Conservation (phyloP, 2,113 vertebrate species). For the Edolisoma coerulescens region DNA sequence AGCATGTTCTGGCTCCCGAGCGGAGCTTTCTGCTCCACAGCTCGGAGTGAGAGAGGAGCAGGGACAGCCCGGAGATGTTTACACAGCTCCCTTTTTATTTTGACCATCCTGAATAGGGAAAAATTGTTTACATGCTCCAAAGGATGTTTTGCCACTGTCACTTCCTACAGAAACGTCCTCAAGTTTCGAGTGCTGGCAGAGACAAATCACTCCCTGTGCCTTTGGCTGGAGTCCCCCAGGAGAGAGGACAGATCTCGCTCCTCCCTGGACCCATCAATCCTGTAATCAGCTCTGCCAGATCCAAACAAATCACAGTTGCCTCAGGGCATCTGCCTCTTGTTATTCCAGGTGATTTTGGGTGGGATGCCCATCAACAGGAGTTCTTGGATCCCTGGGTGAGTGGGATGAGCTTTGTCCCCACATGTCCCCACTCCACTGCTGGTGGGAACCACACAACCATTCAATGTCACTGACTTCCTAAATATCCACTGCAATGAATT, state of each 20-base stretch:
- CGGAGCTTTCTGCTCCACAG: neutral
- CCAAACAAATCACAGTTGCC: neutral
- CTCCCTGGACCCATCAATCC: neutral
- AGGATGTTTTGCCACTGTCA: constrained; percentile 61
- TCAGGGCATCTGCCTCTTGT: neutral
- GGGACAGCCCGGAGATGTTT: constrained; percentile 50
- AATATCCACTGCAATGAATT: fast-evolving
- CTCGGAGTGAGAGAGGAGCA: constrained; percentile 24
- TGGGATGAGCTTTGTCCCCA: neutral
- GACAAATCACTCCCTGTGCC: neutral
- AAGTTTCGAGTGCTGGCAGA: constrained; percentile 15
- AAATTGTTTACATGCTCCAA: constrained; percentile 45
- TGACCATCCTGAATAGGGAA: constrained; percentile 18
- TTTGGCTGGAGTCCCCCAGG: neutral
- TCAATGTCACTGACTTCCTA: neutral
- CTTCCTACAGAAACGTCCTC: constrained; percentile 45
- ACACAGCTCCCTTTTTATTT: constrained; percentile 48
- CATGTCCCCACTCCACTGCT: neutral
- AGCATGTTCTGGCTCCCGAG: constrained; percentile 20
- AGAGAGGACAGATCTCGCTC: neutral
- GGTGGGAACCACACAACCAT: neutral
- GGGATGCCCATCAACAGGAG: neutral
- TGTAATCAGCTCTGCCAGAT: neutral
- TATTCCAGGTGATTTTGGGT: neutral
- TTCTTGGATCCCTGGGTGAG: fast-evolving